phyloP scores from a whole-genome alignment of 2,113 vertebrate genomes.

The Cyphomyrus discorhynchus region DNA sequence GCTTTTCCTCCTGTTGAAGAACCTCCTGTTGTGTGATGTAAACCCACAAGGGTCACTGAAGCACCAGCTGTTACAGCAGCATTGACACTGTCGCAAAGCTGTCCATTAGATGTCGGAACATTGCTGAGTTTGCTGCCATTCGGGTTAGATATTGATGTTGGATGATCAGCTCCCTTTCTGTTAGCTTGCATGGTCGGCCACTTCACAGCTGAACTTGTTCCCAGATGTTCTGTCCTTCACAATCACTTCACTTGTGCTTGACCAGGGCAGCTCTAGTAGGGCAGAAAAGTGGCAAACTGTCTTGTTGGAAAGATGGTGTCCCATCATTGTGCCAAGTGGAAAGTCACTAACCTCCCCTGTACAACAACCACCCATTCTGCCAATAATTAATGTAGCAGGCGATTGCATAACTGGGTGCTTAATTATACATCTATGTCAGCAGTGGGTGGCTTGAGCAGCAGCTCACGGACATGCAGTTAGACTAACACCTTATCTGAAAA shows the following conservation, averaged over 20 bases:
- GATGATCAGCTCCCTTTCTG: background rate
- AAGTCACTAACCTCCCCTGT: background rate
- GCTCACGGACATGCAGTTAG: background rate
- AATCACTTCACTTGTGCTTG: background rate
- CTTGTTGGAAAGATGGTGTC: background rate
- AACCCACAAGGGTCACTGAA: background rate
- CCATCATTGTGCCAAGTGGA: background rate
- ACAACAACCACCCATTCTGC: background rate
- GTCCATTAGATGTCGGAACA: background rate
- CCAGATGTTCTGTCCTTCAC: background rate
- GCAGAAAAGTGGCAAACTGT: background rate
- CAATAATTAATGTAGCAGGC: background rate
- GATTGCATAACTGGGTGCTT: background rate
- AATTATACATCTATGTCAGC: background rate
- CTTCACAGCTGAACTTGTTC: background rate
- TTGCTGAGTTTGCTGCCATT: background rate
- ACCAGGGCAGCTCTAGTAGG: background rate
- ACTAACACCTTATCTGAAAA: background rate
- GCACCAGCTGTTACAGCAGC: background rate
- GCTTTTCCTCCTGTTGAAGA: background rate
- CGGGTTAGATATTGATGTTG: background rate
- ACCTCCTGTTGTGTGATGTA: background rate
- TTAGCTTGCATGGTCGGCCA: background rate
- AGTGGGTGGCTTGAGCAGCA: background rate
- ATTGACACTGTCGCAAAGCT: background rate